Evolutionary conservation across 2,888 invertebrate genomes (phyloP).

Genomic region (Subacronicta megacephala): DNA sequence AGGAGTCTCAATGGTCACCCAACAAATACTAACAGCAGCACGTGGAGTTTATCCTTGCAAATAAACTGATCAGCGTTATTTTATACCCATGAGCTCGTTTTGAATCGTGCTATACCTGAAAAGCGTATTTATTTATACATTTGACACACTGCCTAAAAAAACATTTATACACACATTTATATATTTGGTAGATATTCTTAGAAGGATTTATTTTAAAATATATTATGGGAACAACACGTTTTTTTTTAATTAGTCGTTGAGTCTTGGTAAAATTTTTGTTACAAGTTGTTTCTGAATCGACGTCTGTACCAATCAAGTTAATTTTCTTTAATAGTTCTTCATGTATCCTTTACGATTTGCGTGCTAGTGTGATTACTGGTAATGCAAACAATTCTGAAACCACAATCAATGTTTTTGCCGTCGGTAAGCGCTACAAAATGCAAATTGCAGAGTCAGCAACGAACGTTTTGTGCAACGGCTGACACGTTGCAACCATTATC

Average conservation of each 20-base stretch:
- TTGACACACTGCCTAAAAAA: too few species aligned
- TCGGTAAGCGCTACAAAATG: slow-evolving; percentile 52
- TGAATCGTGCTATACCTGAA: too few species aligned
- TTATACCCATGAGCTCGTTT: too few species aligned
- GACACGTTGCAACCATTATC: slow-evolving; percentile 60
- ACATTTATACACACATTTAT: too few species aligned
- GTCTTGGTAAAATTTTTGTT: too few species aligned
- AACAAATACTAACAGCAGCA: too few species aligned
- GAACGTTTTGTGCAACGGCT: slow-evolving; percentile 48
- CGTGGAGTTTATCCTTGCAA: too few species aligned
- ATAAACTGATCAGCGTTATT: too few species aligned
- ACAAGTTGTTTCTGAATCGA: not conserved
- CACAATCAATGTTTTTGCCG: slow-evolving; percentile 59
- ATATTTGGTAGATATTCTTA: slow-evolving; percentile 13
- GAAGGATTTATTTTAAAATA: slow-evolving; percentile 16
- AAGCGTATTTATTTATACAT: too few species aligned
- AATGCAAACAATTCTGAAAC: slow-evolving; percentile 52
- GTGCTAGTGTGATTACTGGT: slow-evolving; percentile 31
- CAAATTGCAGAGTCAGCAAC: slow-evolving; percentile 57
- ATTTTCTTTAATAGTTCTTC: slow-evolving; percentile 29
- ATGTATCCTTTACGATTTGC: slow-evolving; percentile 26
- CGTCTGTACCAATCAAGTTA: slow-evolving; percentile 7
- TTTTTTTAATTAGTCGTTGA: not conserved
- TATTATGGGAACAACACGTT: not conserved
- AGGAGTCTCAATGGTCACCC: too few species aligned